Conservation (phyloP, 2,113 vertebrate species). For the Cygnus buccinator region DNA sequence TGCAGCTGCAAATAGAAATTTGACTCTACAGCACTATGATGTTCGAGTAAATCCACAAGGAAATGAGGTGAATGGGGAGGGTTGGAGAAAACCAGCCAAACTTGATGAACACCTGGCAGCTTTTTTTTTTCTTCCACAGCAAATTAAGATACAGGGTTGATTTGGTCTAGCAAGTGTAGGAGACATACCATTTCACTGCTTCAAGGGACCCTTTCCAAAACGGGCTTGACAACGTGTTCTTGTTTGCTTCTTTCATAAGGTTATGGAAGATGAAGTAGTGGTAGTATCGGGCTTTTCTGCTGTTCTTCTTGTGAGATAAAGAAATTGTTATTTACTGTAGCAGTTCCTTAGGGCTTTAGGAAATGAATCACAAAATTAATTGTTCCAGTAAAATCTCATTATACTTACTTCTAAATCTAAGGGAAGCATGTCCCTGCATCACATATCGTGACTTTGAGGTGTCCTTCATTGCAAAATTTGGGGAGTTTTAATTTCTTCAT, state of each 20-base stretch:
- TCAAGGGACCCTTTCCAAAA: not conserved
- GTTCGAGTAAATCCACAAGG: not conserved
- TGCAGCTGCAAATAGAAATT: not conserved
- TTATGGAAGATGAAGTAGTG: not conserved
- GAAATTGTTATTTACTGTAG: not conserved
- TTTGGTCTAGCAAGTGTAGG: not conserved
- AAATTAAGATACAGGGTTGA: not conserved
- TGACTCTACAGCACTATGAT: not conserved
- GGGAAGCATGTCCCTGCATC: not conserved
- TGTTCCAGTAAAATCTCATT: not conserved
- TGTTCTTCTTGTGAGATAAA: not conserved
- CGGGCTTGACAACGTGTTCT: not conserved
- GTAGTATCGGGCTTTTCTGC: not conserved
- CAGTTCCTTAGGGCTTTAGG: not conserved
- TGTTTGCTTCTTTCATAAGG: not conserved
- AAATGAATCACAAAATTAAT: not conserved
- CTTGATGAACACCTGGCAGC: not conserved
- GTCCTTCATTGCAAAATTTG: not conserved
- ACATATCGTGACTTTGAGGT: not conserved
- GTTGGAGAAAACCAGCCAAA: not conserved
- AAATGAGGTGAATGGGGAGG: not conserved
- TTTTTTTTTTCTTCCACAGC: not conserved
- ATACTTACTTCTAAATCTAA: not conserved
- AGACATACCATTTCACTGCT: not conserved
- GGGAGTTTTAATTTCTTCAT: not conserved